These are phyloP conservation scores for Neosalanx taihuensis DNA, from an alignment of 2,797 vertebrate genomes.

Conservation along the genomic window DNA sequence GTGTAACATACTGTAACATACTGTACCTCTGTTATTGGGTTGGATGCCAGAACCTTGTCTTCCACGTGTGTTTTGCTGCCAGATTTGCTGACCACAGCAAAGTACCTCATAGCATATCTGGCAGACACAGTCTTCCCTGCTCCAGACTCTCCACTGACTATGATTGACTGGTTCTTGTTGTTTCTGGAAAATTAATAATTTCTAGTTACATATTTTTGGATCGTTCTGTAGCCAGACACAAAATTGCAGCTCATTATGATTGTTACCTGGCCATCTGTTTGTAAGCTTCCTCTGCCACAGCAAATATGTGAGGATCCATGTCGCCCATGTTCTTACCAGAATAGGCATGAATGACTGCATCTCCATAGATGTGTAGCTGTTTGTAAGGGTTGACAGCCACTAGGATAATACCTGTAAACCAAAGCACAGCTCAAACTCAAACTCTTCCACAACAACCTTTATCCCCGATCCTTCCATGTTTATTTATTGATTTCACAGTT, in stretches of 20 bases:
- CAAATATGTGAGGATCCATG: slow-evolving; percentile 98
- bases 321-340: slow-evolving; percentile 98
- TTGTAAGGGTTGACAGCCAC: slow-evolving; percentile 98
- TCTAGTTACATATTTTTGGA: neutral
- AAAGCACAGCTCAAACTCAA: slow-evolving; percentile 30
- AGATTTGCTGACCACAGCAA: slow-evolving; percentile 94
- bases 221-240: neutral
- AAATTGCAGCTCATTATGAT: neutral
- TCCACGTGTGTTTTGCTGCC: slow-evolving; percentile 85
- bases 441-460: slow-evolving; percentile 8
- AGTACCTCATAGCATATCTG: slow-evolving; percentile 95
- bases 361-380: slow-evolving; percentile 90
- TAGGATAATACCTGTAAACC: slow-evolving; percentile 87
- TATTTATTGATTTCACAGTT: too few species aligned
- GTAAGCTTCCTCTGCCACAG: slow-evolving; percentile 97
- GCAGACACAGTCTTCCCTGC: slow-evolving; percentile 98
- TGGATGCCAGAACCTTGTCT: slow-evolving; percentile 95
- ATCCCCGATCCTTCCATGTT: neutral
- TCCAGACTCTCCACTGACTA: slow-evolving; percentile 97
- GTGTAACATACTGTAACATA: neutral
- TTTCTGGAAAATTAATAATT: slow-evolving; percentile 71
- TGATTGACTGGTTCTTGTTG: slow-evolving; percentile 94
- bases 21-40: slow-evolving; percentile 92
- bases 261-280: slow-evolving; percentile 96
- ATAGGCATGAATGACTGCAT: slow-evolving; percentile 95